Percentiles rank a stretch among this genome's conserved stretches.
phyloP scores from a whole-genome alignment of 2,797 vertebrate genomes.

The Neoniphon sammara region DNA sequence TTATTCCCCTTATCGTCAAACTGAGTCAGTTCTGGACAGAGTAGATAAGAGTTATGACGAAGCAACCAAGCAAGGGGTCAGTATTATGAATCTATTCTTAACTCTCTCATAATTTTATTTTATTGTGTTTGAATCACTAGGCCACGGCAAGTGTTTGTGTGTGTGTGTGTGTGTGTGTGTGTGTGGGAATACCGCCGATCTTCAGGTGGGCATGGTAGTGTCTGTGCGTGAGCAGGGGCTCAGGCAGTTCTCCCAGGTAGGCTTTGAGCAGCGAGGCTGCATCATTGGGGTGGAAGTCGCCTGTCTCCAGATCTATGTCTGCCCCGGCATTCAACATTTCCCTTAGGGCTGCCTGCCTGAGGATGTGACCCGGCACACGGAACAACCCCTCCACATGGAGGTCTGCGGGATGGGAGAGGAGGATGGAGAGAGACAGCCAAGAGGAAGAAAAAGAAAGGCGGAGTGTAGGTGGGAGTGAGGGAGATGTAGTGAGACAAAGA shows the following conservation, averaged over 20 bases:
- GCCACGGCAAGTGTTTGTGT: background rate
- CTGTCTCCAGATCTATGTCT: slow-evolving; percentile 94
- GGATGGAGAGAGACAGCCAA: slow-evolving; percentile 32
- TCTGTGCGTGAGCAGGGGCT: slow-evolving; percentile 93
- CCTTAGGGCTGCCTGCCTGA: slow-evolving; percentile 92
- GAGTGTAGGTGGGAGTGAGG: slow-evolving; percentile 15
- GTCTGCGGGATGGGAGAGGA: slow-evolving; percentile 79
- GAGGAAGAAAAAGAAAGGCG: background rate
- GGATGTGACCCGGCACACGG: slow-evolving; percentile 95
- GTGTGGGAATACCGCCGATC: slow-evolving; percentile 87
- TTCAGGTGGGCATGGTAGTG: slow-evolving; percentile 96
- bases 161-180: slow-evolving; percentile 6
- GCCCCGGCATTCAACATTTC: slow-evolving; percentile 92
- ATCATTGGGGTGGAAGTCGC: slow-evolving; percentile 96
- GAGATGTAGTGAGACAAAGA: slow-evolving; percentile 43
- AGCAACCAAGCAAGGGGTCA: background rate
- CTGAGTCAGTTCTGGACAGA: slow-evolving; percentile 85
- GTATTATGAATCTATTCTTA: background rate
- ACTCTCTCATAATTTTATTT: background rate
- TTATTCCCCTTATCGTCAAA: slow-evolving; percentile 94
- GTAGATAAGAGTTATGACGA: slow-evolving; percentile 22
- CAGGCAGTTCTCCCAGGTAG: slow-evolving; percentile 95
- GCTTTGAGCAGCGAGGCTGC: slow-evolving; percentile 93
- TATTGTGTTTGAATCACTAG: background rate
- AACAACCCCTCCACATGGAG: slow-evolving; percentile 96